phyloP scores from a whole-genome alignment of 1,140 invertebrate genomes.

The Euwallacea fornicatus region DNA sequence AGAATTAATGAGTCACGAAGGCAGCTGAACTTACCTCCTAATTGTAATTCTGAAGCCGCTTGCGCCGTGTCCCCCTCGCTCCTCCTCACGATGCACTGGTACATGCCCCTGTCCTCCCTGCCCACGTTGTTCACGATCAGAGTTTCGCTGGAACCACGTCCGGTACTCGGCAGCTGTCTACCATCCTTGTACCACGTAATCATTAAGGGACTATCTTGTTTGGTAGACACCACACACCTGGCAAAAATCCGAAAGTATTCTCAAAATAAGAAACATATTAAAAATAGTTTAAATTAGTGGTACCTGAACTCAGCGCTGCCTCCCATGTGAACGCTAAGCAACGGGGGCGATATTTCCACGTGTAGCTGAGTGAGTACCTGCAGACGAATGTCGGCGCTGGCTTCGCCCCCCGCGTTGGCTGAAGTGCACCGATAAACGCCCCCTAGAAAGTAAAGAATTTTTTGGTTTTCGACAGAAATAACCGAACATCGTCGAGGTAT shows the following conservation, averaged over 20 bases:
- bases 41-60: constrained; percentile 74
- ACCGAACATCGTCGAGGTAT: neutral
- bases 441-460: constrained; percentile 30
- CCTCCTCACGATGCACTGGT: constrained; percentile 77
- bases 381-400: constrained; percentile 67
- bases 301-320: constrained; percentile 73
- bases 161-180: constrained; percentile 66
- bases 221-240: constrained; percentile 59
- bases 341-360: constrained; percentile 69
- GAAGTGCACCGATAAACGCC: constrained; percentile 71
- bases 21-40: constrained; percentile 68
- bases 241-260: neutral
- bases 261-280: neutral
- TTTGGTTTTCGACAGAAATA: neutral
- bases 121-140: constrained; percentile 69
- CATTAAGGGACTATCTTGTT: constrained; percentile 56
- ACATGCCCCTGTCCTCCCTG: constrained; percentile 81
- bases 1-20: neutral
- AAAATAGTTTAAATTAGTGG: constrained; percentile 41
- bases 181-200: constrained; percentile 71
- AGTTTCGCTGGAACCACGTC: constrained; percentile 64
- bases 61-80: constrained; percentile 78
- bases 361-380: constrained; percentile 68
- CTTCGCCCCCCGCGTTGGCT: constrained; percentile 70
- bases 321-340: constrained; percentile 76